Percentiles rank a stretch among this genome's conserved stretches.
Conservation (phyloP, 2,888 invertebrate species). For the Druceiella hillmani region DNA sequence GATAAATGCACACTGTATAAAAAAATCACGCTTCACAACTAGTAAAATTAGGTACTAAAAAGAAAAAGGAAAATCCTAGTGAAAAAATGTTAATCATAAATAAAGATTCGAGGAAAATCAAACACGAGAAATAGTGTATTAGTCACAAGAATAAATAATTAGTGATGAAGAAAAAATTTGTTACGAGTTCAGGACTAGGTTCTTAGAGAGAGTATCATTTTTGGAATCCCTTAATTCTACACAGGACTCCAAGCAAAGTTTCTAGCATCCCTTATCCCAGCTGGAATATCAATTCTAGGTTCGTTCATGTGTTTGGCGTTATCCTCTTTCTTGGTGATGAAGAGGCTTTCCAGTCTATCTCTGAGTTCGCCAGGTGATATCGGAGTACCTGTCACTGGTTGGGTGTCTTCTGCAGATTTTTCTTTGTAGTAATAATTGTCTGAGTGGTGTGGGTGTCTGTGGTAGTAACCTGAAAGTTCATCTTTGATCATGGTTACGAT, state of each 20-base stretch:
- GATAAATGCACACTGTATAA: no score
- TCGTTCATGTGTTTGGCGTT: no score
- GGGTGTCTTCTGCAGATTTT: conserved; percentile 34
- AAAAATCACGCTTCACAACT: no score
- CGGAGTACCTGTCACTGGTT: conserved; percentile 33
- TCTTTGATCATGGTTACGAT: no score
- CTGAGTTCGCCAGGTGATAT: conserved; percentile 50
- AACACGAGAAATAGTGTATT: no score
- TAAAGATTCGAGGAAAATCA: no score
- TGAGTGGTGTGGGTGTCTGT: conserved; percentile 34
- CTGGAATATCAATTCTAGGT: conserved; percentile 32
- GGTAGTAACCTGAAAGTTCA: conserved; percentile 34
- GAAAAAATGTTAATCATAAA: no score
- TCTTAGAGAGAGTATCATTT: conserved; percentile 7
- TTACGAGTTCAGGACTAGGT: no score
- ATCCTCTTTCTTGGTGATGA: conserved; percentile 41
- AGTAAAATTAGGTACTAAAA: no score
- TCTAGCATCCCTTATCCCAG: conserved; percentile 37
- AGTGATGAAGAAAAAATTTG: no score
- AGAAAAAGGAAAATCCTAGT: no score
- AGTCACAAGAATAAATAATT: no score
- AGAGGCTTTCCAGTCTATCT: conserved; percentile 46
- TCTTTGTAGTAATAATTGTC: conserved; percentile 39
- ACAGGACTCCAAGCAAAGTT: conserved; percentile 46
- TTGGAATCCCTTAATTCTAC: conserved; percentile 20